A percentile compares a stretch with the other conserved stretches of the same genome.
Conservation (phyloP, 2,888 invertebrate genomes). For the Dynastes tityus region DNA sequence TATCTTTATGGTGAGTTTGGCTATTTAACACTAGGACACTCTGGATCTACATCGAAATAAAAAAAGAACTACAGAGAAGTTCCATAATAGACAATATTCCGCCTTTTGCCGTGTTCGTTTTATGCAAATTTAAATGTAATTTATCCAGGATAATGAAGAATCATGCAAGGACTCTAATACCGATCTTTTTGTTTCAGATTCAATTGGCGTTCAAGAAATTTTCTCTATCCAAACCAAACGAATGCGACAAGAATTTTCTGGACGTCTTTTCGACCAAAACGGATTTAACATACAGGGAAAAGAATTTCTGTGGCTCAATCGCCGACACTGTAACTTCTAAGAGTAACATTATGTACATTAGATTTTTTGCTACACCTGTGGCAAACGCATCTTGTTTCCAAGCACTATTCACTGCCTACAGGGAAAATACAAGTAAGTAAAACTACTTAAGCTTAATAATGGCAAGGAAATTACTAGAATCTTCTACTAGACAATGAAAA, state of each 20-base stretch:
- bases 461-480: background rate
- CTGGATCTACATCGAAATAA: too few species aligned
- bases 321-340: constrained; percentile 83
- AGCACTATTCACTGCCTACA: constrained; percentile 83
- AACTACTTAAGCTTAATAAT: background rate
- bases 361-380: constrained; percentile 80
- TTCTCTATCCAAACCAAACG: constrained; percentile 81
- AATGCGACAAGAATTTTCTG: constrained; percentile 84
- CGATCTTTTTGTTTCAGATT: constrained; percentile 73
- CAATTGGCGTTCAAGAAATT: constrained; percentile 80
- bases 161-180: background rate
- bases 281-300: constrained; percentile 75
- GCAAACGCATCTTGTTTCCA: constrained; percentile 76
- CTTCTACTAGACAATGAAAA: too few species aligned
- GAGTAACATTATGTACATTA: constrained; percentile 81
- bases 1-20: too few species aligned
- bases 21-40: too few species aligned
- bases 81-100: too few species aligned
- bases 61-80: too few species aligned
- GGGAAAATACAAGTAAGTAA: constrained; percentile 73
- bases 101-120: too few species aligned
- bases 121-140: too few species aligned
- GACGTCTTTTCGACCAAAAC: constrained; percentile 80
- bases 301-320: constrained; percentile 89
- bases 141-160: too few species aligned